Base-by-base conservation (phyloP, 2,797 vertebrate species). In the Euphonia xanthogaster region DNA sequence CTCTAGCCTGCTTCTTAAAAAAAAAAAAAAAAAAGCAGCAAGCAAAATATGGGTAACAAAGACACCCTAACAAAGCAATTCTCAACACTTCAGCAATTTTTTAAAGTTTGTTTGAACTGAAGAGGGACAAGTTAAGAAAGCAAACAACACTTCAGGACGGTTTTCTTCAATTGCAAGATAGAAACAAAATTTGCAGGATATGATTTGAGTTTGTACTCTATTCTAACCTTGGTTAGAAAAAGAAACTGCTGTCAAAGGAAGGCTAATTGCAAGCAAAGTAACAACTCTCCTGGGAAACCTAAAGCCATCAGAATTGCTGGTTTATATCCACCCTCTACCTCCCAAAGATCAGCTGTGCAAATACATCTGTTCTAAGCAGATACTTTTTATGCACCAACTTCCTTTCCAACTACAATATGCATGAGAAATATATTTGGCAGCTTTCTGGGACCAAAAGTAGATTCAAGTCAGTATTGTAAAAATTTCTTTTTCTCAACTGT, bases 271-370 rank as follows among this genome's bases (percentile, higher is more conserved):
- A 91, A 86, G 58, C 18, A 86, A 90, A 94, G 35, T 90, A 96
- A 89, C 79, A 90, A 60, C 40, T 37, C 89, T 54, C 68, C 22
- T 30, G 82, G 82, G 96, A 94, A 91, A 94, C 58, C 51, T 83
- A 90, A 94, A 93, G 82, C 54, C 70, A 86, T 75, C 58, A 63
- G 66, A 94, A 86, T 76, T 90, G 58, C 76, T 95, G 82, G 70
- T 90, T 96, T 91, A 96, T 93, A 81, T 84, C 48, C 67, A 94
- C 70, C 21, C 65, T 91, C 51, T 86, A 93, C 93, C 85, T 84
- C 92, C 89, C 82, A 90, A 73, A 75, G 66, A 93, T 96, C 96
- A 95, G 95, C 96, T 97, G 96, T 93, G 42, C 85, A 96, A 97
- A 96, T 86, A 95, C 85, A 95, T 94, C 91, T 96, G 91, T 78